phyloP scores from a whole-genome alignment of 2,797 vertebrate species.

The Rhynchonycteris naso region DNA sequence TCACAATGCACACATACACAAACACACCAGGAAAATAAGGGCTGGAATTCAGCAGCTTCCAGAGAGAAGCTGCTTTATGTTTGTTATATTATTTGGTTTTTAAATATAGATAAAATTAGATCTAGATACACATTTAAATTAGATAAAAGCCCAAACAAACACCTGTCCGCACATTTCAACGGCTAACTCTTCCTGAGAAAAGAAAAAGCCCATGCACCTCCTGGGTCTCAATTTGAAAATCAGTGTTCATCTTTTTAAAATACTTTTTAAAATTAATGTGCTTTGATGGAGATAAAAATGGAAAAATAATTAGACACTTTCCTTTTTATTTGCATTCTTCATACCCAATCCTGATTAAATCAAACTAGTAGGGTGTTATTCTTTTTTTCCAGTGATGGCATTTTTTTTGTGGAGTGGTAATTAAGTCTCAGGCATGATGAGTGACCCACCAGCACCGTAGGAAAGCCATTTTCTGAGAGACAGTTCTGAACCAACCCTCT shows the following conservation, averaged over 20 bases:
- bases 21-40: neutral
- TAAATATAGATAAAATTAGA: constrained; percentile 10
- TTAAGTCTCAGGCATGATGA: constrained; percentile 62
- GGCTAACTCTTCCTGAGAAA: neutral
- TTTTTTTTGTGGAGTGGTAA: constrained; percentile 62
- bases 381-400: neutral
- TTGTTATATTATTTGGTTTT: neutral
- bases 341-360: constrained; percentile 57
- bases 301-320: constrained; percentile 56
- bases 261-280: constrained; percentile 52
- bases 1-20: neutral
- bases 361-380: neutral
- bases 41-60: neutral
- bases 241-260: constrained; percentile 30
- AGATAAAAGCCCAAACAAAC: neutral
- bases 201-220: neutral
- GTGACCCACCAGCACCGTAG: neutral
- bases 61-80: no score
- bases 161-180: neutral
- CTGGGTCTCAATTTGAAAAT: neutral
- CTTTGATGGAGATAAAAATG: constrained; percentile 42
- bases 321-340: constrained; percentile 70
- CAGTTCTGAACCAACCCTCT: constrained; percentile 29
- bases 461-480: constrained; percentile 51
- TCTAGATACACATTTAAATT: neutral